phyloP scores from a whole-genome alignment of 2,888 invertebrate genomes.

The Nycteola revayana region DNA sequence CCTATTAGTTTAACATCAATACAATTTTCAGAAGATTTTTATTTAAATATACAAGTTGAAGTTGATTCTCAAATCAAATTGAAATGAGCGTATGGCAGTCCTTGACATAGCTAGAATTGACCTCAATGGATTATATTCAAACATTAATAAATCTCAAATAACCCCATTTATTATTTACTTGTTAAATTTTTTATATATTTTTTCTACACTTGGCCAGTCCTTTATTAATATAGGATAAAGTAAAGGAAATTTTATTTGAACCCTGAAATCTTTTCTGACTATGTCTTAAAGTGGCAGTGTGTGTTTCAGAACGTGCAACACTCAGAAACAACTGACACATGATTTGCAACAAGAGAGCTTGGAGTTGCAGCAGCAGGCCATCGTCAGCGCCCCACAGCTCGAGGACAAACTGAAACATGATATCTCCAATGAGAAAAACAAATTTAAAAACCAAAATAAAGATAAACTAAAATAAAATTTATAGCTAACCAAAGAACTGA shows the following conservation, averaged over 20 bases:
- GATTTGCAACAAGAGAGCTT: conserved; percentile 72
- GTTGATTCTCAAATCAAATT: conserved; percentile 8
- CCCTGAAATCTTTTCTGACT: not conserved
- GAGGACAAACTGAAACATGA: conserved; percentile 61
- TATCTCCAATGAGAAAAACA: conserved; percentile 23
- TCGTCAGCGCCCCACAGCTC: conserved; percentile 60
- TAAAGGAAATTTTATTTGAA: too few species aligned
- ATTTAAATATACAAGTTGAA: conserved; percentile 3
- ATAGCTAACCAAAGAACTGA: too few species aligned
- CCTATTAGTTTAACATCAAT: too few species aligned
- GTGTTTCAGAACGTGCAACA: conserved; percentile 58
- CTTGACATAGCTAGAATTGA: too few species aligned
- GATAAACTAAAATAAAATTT: too few species aligned
- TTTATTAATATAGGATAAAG: too few species aligned
- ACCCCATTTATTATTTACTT: too few species aligned
- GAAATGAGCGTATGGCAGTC: not conserved
- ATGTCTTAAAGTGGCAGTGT: conserved; percentile 32
- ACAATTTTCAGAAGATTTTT: too few species aligned
- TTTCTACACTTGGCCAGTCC: too few species aligned
- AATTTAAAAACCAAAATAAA: conserved; percentile 9
- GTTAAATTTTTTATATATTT: too few species aligned
- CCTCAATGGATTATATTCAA: too few species aligned
- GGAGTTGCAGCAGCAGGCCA: conserved; percentile 71
- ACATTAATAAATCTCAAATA: too few species aligned
- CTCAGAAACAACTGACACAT: conserved; percentile 66